Evolutionary conservation across 2,888 invertebrate genomes (phyloP).

Genomic region (Frankliniella fusca): DNA sequence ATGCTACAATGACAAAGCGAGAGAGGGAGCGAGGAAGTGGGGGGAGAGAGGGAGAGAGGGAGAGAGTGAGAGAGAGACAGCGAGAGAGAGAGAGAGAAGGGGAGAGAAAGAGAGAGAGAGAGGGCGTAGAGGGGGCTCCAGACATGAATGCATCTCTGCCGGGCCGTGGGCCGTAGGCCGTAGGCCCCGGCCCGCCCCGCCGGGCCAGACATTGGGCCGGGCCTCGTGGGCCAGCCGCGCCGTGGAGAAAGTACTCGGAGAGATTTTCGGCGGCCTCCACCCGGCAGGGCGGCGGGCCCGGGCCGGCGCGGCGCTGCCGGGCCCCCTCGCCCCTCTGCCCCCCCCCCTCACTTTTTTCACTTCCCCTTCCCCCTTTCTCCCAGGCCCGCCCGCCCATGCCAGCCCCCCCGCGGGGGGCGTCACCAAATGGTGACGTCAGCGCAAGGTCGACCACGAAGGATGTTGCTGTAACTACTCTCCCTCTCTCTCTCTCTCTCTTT

Average conservation of each 20-base stretch:
- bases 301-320: background rate
- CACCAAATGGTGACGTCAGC: conserved; percentile 20
- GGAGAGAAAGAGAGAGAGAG: background rate
- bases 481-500: background rate
- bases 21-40: background rate
- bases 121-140: background rate
- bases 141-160: background rate
- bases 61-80: background rate
- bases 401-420: background rate
- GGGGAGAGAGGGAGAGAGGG: background rate
- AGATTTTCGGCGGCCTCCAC: conserved; percentile 24
- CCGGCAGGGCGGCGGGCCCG: background rate
- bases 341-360: background rate
- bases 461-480: background rate
- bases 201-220: background rate
- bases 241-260: conserved; percentile 23
- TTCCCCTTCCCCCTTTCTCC: background rate
- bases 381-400: background rate
- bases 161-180: background rate
- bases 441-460: background rate
- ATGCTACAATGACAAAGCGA: background rate
- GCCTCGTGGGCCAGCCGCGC: background rate
- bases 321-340: background rate
- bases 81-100: background rate
- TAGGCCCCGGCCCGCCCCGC: background rate